Base-by-base conservation (phyloP, 2,113 vertebrate genomes). In the Leucosticte australis region DNA sequence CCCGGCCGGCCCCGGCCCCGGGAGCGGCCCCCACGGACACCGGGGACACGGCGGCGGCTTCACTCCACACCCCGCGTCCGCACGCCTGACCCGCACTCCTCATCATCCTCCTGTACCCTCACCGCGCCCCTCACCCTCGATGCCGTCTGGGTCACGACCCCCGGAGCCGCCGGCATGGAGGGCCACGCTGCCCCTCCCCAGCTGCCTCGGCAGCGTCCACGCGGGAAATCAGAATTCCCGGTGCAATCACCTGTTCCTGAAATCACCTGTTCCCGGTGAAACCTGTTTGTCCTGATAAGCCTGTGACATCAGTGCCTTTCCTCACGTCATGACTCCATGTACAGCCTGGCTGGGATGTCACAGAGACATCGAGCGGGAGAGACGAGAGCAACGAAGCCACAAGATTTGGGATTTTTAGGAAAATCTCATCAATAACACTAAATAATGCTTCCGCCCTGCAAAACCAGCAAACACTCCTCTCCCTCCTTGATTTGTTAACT, bases 301-400 rank as follows among this genome's bases (percentile, higher is more conserved):
- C 91, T 87, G 93, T 94, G 96, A 94, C 97, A 95, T 91, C 96
- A 96, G 97, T 97, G 97, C 97, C 97, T 97, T 97, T 95, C 94
- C 76, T 83, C 65, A 30, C 49, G 9, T 87, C 89, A 5, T 39
- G 57, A 86, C 77, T 89, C 75, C 70, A 2, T 3, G 8, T 47
- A 12, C 23, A 31, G 80, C 90, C 73, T 23, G 90, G n/a, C 80
- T 33, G 78, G 88, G 88, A 89, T 86, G 90, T 94, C 91, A 79
- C 92, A 30, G 87, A 90, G 88, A 89, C 85, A 73, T 68, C 6
- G 8, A 84, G 92, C 4, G 1, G 68, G 42, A 85, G 56, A 13
- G 46, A 55, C 39, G 79, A 91, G 27, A 88, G 71, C 81, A 92
- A 47, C 1, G 6, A 64, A 90, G 74, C 60, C 30, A 42, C 27